Evolutionary conservation across 2,113 vertebrate genomes (phyloP).

Genomic region (Oryzias melastigma): DNA sequence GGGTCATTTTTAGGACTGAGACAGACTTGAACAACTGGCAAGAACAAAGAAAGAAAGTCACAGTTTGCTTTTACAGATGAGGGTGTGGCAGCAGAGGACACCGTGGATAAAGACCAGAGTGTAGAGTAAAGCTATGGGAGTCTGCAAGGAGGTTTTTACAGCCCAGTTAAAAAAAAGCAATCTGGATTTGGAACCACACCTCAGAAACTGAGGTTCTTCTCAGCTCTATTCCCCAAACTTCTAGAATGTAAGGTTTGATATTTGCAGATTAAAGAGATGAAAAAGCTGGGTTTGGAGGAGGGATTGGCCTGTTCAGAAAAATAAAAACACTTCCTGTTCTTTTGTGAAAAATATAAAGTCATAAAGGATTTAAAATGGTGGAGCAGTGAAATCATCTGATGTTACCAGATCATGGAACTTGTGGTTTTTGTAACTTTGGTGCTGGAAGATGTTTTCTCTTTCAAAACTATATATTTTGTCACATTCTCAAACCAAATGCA

Average conservation of each 20-base stretch:
- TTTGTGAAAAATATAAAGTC: no score
- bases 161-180: constrained; percentile 24
- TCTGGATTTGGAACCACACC: constrained; percentile 11
- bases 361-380: no score
- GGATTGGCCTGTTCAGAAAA: no score
- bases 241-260: background rate
- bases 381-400: background rate
- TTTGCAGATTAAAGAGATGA: background rate
- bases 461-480: background rate
- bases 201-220: background rate
- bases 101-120: constrained; percentile 7
- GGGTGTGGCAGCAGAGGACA: constrained; percentile 41
- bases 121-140: constrained; percentile 32
- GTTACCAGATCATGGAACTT: background rate
- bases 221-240: background rate
- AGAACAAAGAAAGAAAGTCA: constrained; percentile 6
- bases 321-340: no score
- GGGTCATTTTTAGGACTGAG: background rate
- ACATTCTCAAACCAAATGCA: constrained; percentile 22
- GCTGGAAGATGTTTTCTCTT: constrained; percentile 19
- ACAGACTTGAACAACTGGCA: constrained; percentile 4
- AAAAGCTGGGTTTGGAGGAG: no score
- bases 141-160: constrained; percentile 22
- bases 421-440: constrained; percentile 36
- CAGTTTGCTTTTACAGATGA: constrained; percentile 7